Conservation (phyloP, 2,888 invertebrate species). For the Andrena chrysosceles region DNA sequence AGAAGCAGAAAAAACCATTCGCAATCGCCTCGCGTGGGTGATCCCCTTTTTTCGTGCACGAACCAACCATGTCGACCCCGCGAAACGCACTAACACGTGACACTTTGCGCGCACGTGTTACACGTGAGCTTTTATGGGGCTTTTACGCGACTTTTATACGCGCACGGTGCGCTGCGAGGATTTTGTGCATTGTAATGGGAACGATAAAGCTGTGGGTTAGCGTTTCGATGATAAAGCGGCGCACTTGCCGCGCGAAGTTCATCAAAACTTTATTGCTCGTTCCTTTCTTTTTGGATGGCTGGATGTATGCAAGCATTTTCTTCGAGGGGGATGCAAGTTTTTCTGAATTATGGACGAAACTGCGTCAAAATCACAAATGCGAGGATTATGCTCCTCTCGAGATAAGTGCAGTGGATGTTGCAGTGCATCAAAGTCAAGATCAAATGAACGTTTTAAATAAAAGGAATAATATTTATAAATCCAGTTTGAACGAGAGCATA, state of each 20-base stretch:
- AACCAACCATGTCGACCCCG: not conserved
- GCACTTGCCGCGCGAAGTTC: conserved; percentile 39
- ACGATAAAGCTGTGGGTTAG: conserved; percentile 48
- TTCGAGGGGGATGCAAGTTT: conserved; percentile 13
- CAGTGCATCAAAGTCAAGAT: not conserved
- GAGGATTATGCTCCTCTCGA: not conserved
- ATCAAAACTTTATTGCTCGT: conserved; percentile 54
- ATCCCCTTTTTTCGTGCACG: not conserved
- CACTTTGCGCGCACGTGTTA: conserved; percentile 16
- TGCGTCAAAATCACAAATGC: not conserved
- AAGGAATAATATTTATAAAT: not conserved
- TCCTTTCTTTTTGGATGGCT: conserved; percentile 22
- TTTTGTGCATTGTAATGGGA: conserved; percentile 46
- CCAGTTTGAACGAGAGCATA: no score
- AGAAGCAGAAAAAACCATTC: not conserved
- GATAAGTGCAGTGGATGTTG: not conserved
- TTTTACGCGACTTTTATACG: conserved; percentile 56
- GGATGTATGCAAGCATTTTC: conserved; percentile 1
- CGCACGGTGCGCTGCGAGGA: conserved; percentile 30
- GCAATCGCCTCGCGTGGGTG: not conserved
- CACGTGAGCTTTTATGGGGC: conserved; percentile 28
- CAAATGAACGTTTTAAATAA: not conserved
- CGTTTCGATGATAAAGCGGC: conserved; percentile 51
- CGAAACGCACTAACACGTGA: not conserved
- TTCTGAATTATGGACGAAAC: conserved; percentile 31